phyloP scores from a whole-genome alignment of 2,113 vertebrate species.

The Scytalopus superciliaris region DNA sequence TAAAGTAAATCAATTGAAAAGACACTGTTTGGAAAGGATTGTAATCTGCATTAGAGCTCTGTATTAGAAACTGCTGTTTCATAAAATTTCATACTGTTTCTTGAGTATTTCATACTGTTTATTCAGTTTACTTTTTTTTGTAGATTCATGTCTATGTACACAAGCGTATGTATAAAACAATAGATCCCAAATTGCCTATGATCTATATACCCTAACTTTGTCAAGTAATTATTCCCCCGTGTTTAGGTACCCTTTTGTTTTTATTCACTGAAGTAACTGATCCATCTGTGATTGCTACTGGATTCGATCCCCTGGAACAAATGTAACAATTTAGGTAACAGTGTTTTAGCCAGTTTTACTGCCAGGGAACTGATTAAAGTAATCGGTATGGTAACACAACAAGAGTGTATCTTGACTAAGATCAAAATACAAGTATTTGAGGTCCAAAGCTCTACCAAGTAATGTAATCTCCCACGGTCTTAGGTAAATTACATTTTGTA shows the following conservation, averaged over 20 bases:
- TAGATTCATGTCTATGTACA: background rate
- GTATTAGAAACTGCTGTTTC: background rate
- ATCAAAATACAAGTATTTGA: background rate
- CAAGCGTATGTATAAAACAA: background rate
- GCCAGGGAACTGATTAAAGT: background rate
- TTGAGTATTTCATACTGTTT: background rate
- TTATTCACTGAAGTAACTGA: background rate
- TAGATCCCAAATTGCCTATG: background rate
- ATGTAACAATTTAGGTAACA: background rate
- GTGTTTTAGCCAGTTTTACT: background rate
- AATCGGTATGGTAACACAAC: background rate
- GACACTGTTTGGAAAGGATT: background rate
- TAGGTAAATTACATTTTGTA: background rate
- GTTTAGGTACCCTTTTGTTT: background rate
- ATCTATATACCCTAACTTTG: background rate
- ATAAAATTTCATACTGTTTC: background rate
- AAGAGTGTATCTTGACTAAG: background rate
- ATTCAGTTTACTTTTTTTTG: background rate
- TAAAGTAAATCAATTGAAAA: conserved; percentile 17
- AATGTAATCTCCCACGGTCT: background rate
- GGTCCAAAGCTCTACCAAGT: background rate
- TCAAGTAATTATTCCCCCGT: background rate
- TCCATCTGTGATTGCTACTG: background rate
- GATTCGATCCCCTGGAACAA: background rate
- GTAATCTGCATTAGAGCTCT: background rate